Base-by-base conservation (phyloP, 2,888 invertebrate species). In the Thecocarcelia acutangulata region DNA sequence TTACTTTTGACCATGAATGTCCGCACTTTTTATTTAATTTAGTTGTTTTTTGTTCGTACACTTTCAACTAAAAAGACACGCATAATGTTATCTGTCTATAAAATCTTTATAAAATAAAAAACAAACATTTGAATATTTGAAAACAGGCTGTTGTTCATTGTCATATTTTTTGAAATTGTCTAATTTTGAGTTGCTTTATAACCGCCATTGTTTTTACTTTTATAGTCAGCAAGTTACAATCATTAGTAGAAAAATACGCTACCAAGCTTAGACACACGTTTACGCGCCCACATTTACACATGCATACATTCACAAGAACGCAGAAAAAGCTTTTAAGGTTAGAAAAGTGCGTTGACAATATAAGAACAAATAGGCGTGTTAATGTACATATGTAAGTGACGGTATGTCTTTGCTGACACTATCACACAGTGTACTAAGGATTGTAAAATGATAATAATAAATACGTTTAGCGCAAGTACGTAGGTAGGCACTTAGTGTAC, bases 291-390 rank as follows among this genome's bases (percentile, higher is more conserved):
- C 54, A 28, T 8, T 1, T 37, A 74, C 15, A 9, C 11, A 40
- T 9, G 44, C 17, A 63, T n/a, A 17, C 44, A 66, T 11, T 13
- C 12, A 46, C 52, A 11, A 12, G 1, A 15, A 68, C 17, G 19
- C 3, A 33, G 48, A 46, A 75, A 72, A 69, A 78, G 79, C 76
- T 77, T 76, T 79, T 73, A 73, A 63, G 66, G 64, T 78, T 59
- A 33, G 59, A 75, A 81, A 80, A 83, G 74, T 82, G 82, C 82
- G 82, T 82, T 61, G 52, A 64, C 73, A 73, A 46, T 15, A 59
- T 48, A 68, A 64, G 17, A 72, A 72, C 44, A 69, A 59, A 42
- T 72, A 79, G 50, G 64, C 50, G 56, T 66, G 59, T 44, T 66
- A 44, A 61, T 61, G 52, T 40, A n/a, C n/a, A n/a, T n/a, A 37